These are phyloP conservation scores for Brachyhypopomus gauderio DNA, from an alignment of 2,113 vertebrate genomes.

Conservation along the genomic window DNA sequence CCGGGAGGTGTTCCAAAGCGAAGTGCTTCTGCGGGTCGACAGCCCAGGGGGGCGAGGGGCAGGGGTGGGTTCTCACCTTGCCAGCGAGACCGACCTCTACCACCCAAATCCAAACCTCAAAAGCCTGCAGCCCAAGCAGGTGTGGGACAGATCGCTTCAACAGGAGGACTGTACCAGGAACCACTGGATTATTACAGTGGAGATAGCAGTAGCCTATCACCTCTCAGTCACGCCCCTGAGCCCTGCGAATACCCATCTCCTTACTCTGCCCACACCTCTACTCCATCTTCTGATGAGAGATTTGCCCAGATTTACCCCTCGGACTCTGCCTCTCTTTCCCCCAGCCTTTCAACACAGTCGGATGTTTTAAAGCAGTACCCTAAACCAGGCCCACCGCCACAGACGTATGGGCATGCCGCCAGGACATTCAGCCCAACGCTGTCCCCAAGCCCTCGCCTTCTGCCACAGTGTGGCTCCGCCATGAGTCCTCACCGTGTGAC, in stretches of 20 bases:
- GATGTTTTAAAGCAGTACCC: slow-evolving; percentile 81
- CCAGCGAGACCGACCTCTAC: slow-evolving; percentile 86
- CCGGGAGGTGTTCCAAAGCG: slow-evolving; percentile 83
- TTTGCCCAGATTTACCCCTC: slow-evolving; percentile 91
- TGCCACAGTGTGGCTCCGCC: slow-evolving; percentile 86
- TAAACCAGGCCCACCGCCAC: slow-evolving; percentile 83
- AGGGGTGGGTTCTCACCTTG: slow-evolving; percentile 80
- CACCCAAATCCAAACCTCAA: slow-evolving; percentile 79
- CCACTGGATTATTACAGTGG: slow-evolving; percentile 97
- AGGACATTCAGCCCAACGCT: slow-evolving; percentile 94
- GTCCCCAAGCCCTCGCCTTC: slow-evolving; percentile 86
- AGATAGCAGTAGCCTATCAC: slow-evolving; percentile 94
- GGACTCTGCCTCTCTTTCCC: slow-evolving; percentile 85
- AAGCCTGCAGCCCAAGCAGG: slow-evolving; percentile 76
- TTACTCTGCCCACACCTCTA: slow-evolving; percentile 95
- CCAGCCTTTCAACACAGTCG: slow-evolving; percentile 82
- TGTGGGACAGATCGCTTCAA: slow-evolving; percentile 67
- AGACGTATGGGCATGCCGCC: slow-evolving; percentile 76
- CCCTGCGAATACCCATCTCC: slow-evolving; percentile 94
- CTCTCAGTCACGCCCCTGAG: slow-evolving; percentile 87
- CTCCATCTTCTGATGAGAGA: slow-evolving; percentile 91
- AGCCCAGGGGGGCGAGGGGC: slow-evolving; percentile 82
- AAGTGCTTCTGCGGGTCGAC: slow-evolving; percentile 84
- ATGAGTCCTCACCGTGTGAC: slow-evolving; percentile 79
- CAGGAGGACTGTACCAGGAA: slow-evolving; percentile 83